These are phyloP conservation scores for Azemiops feae DNA, from an alignment of 2,113 vertebrate genomes.

Conservation along the genomic window DNA sequence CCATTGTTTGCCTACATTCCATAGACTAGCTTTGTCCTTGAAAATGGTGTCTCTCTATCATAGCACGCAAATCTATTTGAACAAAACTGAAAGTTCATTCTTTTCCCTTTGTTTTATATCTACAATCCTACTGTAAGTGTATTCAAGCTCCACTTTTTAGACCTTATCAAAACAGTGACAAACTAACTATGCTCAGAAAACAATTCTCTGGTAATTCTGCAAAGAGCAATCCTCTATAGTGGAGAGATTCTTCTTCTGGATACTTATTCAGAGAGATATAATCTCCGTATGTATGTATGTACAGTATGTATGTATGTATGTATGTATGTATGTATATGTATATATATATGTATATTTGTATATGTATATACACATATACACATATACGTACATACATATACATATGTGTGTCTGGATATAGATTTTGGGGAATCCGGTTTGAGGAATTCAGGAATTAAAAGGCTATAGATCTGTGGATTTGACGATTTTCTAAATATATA, in stretches of 20 bases:
- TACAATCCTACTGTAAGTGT: neutral
- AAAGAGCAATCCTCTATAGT: neutral
- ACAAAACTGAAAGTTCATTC: neutral
- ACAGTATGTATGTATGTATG: no score
- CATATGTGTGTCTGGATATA: no score
- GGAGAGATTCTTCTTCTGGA: neutral
- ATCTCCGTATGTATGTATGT: no score
- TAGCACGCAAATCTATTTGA: neutral
- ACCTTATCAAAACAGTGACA: neutral
- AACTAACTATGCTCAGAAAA: neutral
- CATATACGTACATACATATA: no score
- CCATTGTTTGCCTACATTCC: slow-evolving; percentile 16
- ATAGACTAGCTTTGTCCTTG: slow-evolving; percentile 22
- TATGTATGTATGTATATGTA: no score
- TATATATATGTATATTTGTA: no score
- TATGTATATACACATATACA: no score
- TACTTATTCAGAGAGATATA: neutral
- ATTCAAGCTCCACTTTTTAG: neutral
- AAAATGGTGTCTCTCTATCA: neutral
- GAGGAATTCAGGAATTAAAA: neutral
- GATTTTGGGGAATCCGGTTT: neutral
- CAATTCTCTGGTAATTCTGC: neutral
- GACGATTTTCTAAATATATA: neutral
- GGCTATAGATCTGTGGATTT: neutral
- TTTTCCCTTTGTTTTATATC: neutral